Evolutionary conservation across 2,888 invertebrate genomes (phyloP), one percentile per base, ranked within the genome.

Genomic region (Latrodectus hesperus): DNA sequence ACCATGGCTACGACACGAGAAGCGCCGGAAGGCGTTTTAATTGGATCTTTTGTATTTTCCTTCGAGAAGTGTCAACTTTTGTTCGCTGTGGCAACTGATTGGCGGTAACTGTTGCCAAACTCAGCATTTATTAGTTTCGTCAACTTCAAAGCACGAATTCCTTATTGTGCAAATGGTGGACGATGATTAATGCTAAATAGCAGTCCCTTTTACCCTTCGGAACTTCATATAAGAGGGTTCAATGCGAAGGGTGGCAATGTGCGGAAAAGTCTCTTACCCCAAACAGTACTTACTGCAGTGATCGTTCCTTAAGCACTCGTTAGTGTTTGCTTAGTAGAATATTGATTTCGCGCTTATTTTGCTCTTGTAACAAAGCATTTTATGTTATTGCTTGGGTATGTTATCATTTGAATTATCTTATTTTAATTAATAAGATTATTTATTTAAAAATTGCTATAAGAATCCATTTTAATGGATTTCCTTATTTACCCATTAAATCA

Each of bases 1-100:
- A 55, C 86, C 68, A 77, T 81, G 73, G 77, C 67, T 81, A 87
- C 86, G 26, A 72, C 86, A 87, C 86, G 86, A 49, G 22, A 53
- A 26, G 6, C 55, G 75, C 65, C 75, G 53, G 51, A 38, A 72
- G 72, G 53, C 73, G 52, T 80, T 87, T 82, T 87, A 87, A 87
- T 87, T 87, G 67, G 75, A 75, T 77, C 86, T 68, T 76, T 87
- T 87, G 80, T 87, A 26, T 60, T 68, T 82, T 60, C 26, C 55
- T n/a, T 38, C 26, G 11, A 68, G 53, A 81, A 77, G 72, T 87
- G 86, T 67, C 86, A 80, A 74, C 74, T 68, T 85, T 75, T 70
- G 74, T 70, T 53, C 67, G 52, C 52, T 52, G 80, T 72, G 80
- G 55, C 68, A 53, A 53, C 72, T 55, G 71, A 87, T 82, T 87